Evolutionary conservation across 2,797 vertebrate species (phyloP), one percentile per base, ranked within the genome.

Genomic region (Rhyacichthys aspro): DNA sequence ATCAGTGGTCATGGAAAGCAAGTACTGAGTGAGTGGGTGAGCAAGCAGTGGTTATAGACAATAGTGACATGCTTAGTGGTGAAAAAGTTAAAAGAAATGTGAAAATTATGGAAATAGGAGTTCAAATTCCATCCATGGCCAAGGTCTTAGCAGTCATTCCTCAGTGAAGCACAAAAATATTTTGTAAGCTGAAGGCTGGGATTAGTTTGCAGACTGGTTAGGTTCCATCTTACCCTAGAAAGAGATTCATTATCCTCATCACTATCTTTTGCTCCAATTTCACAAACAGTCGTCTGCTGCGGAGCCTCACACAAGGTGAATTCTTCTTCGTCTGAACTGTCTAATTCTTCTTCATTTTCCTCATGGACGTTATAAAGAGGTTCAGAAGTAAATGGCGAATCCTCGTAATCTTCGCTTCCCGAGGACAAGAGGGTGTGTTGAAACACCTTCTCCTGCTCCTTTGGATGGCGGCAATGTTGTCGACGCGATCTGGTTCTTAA

Each of bases 181-280:
- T 62, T 64, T 66, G 37, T 63, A 82, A 81, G 76, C 72, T 74
- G 53, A 84, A 74, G 64, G 70, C 69, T 46, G 61, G 68, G 62
- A 38, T 52, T 52, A 52, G 36, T 41, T 39, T 41, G 9, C 50
- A 28, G 59, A 48, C 16, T 34, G 59, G 44, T 84, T 83, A 85
- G 75, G 72, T 71, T 17, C 69, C 36, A 54, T 88, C 82, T 93
- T 93, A 98, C 97, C 94, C 94, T 94, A 76, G 88, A 90, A 44
- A 96, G 89, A 66, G 89, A 86, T 55, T 88, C 77, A 62, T 93
- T 76, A 37, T 82, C 85, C 18, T 53, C 37, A 12, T 53, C 50
- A 53, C 34, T 52, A 52, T 52, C 34, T 52, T 39, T 78, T 55
- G 77, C 78, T 70, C 77, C 84, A 16, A 52, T 61, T 55, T 76